phyloP scores from a whole-genome alignment of 2,888 invertebrate genomes.

The Leptothorax acervorum region DNA sequence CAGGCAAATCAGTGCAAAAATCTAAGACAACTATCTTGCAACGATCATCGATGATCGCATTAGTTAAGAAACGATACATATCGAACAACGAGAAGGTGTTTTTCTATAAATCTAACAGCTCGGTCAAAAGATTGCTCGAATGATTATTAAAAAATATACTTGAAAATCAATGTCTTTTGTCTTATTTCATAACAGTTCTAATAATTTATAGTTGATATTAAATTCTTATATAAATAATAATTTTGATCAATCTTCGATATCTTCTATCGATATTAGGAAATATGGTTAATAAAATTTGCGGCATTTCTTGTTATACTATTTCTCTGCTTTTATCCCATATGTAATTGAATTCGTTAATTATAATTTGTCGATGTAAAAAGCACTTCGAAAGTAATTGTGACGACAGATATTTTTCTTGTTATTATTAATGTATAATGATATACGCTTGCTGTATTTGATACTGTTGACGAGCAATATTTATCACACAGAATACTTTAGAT shows the following conservation, averaged over 20 bases:
- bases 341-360: neutral
- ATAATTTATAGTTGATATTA: constrained; percentile 22
- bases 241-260: constrained; percentile 1
- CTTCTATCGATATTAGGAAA: neutral
- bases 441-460: neutral
- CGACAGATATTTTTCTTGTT: neutral
- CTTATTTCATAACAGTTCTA: neutral
- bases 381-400: neutral
- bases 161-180: neutral
- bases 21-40: constrained; percentile 49
- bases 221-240: neutral
- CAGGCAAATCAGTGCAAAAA: constrained; percentile 65
- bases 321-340: neutral
- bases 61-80: constrained; percentile 78
- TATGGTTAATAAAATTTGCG: neutral
- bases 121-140: constrained; percentile 37
- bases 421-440: constrained; percentile 20
- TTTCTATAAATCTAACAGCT: constrained; percentile 50
- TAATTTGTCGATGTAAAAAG: neutral
- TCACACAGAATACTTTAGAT: constrained; percentile 22
- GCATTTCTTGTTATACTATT: neutral
- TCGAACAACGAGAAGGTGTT: constrained; percentile 71
- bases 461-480: neutral
- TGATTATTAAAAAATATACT: neutral
- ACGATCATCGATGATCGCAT: constrained; percentile 56